Percentiles rank a stretch among this genome's conserved stretches.
These are phyloP conservation scores for Ctenoplectra terminalis DNA, from an alignment of 1,140 invertebrate species.

Conservation along the genomic window DNA sequence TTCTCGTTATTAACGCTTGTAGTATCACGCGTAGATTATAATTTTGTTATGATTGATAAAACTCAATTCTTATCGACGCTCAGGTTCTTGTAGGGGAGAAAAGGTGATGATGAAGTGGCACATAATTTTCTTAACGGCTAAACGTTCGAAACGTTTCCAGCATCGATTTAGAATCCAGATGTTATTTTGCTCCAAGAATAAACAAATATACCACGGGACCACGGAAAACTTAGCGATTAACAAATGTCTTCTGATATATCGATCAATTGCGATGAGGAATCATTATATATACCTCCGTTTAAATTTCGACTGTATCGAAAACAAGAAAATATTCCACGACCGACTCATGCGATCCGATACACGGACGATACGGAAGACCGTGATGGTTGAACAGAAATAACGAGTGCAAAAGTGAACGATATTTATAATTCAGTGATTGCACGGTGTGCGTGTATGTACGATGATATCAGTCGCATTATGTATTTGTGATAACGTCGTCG, in stretches of 20 bases:
- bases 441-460: neutral
- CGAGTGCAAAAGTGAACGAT: conserved; percentile 5
- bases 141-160: neutral
- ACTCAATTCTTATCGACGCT: conserved; percentile 5
- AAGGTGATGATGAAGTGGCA: too few species aligned
- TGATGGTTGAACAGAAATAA: neutral
- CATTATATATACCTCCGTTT: neutral
- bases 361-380: neutral
- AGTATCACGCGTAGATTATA: neutral
- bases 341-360: neutral
- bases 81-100: neutral
- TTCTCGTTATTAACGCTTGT: neutral
- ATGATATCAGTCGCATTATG: conserved; percentile 19
- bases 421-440: conserved; percentile 33
- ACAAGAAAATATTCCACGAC: neutral
- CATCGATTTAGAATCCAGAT: neutral
- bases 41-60: conserved; percentile 30
- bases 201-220: too few species aligned
- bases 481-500: conserved; percentile 37
- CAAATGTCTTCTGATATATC: too few species aligned
- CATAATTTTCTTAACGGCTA: too few species aligned
- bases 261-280: neutral
- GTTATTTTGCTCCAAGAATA: too few species aligned
- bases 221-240: neutral
- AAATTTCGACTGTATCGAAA: too few species aligned